Evolutionary conservation across 2,888 invertebrate genomes (phyloP), one percentile per base, ranked within the genome.

Genomic region (Tanytarsus gracilentus): DNA sequence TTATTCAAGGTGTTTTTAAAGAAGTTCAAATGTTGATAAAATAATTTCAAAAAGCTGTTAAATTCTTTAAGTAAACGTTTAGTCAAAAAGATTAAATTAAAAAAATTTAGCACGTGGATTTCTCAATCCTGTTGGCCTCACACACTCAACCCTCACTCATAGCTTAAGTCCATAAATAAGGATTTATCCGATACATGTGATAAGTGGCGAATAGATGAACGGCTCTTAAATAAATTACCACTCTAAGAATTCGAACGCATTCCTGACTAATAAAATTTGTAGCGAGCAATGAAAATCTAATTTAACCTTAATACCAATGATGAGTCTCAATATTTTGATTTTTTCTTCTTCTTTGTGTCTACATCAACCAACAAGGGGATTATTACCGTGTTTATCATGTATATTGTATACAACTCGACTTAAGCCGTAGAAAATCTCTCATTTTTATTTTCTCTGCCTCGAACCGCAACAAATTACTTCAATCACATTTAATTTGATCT

Each of bases 381-480:
- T 26, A 51, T 51, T 51, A 29, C 23, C 29, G 9, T 52, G 30
- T 33, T 52, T 52, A 52, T 52, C 52, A 26, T 33, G 18, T 7
- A 30, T 33, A 26, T 16, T 40, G 29, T 16, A 16, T 18, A 30
- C 18, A 33, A 8, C 11, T 33, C 33, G n/a, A 33, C 33, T 51
- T 51, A 30, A 52, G 16, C 52, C 52, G 52, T 52, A 16, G 33
- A 52, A 52, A 33, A 16, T 52, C 33, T 52, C 33, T 26, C 25
- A 14, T 48, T 48, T 48, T 16, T 16, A 8, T 16, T 48, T 8
- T 8, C 18, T 50, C 26, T 33, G 9, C 7, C 30, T 33, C n/a
- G 11, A 33, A 52, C 52, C 52, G 52, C 30, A 52, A 18, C 52
- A 52, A 52, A 52, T 52, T 52, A 33, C 52, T 52, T 52, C 52